Conservation (phyloP, 2,113 vertebrate genomes). For the Rhea pennata region DNA sequence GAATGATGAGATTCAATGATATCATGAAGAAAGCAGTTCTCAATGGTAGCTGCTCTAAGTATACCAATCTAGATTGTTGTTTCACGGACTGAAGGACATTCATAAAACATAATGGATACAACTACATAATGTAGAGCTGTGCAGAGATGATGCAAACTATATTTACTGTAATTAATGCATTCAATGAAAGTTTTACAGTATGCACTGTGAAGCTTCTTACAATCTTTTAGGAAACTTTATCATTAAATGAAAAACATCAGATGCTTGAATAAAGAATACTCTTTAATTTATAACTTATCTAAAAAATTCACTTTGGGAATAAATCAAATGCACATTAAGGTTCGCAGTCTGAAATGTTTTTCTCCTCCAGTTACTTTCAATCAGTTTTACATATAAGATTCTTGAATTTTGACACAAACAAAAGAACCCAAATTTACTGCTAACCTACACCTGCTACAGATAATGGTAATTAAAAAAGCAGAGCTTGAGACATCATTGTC, state of each 20-base stretch:
- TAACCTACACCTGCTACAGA: neutral
- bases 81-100: neutral
- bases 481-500: neutral
- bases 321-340: neutral
- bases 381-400: neutral
- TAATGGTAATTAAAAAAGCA: neutral
- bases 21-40: neutral
- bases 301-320: neutral
- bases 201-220: neutral
- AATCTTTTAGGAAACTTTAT: neutral
- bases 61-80: rapidly evolving
- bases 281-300: neutral
- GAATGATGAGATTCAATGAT: neutral
- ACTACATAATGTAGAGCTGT: neutral
- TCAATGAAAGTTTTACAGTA: neutral
- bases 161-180: neutral
- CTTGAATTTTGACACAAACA: neutral
- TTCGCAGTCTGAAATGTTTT: neutral
- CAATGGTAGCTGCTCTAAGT: neutral
- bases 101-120: neutral
- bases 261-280: neutral
- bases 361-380: neutral
- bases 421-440: neutral
- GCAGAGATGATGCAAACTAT: neutral
- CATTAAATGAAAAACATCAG: neutral